Evolutionary conservation across 2,888 invertebrate species (phyloP), one percentile per base, ranked within the genome.

Genomic region (Dromius quadrimaculatus): DNA sequence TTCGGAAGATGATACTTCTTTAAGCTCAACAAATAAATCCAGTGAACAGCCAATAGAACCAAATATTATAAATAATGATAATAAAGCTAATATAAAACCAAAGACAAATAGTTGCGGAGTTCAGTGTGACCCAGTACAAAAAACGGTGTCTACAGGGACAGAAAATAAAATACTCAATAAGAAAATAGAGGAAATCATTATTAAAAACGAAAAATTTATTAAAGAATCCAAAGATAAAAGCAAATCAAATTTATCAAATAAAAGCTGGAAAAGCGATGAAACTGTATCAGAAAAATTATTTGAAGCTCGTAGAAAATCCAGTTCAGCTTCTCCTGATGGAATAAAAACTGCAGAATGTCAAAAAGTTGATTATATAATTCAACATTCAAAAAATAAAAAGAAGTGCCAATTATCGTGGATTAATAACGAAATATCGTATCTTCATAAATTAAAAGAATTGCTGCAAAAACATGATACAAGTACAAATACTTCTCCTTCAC

Each of bases 401-500:
- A 81, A 82, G 72, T 85, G 86, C 75, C 87, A 88, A 74, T 76
- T 88, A 11, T 79, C 83, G 17, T 86, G 87, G 87, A 87, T 88
- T 34, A 84, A 85, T 41, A 85, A 84, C 73, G 87, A 87, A 77
- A 87, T 88, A 11, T 80, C 82, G 38, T 86, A 88, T 76, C 78
- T 88, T 19, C 83, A 81, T 19, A 86, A 85, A 75, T 77, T 88
- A 11, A 87, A 86, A 77, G 78, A 79, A 74, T 79, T 82, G 23
- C 74, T 83, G 11, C 79, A 82, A 74, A 77, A 76, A 20, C 75
- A 78, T 23, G 50, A 54, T 15, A 23, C 28, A 15, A 47, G 50
- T 15, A 11, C 65, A 45, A 50, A 22, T 17, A 6, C 43, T 66
- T 20, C 36, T 17, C n/a, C n/a, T n/a, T n/a, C n/a, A n/a, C n/a